These are phyloP conservation scores for Drosophila buzzatii DNA, from an alignment of 2,888 invertebrate species.

Conservation along the genomic window DNA sequence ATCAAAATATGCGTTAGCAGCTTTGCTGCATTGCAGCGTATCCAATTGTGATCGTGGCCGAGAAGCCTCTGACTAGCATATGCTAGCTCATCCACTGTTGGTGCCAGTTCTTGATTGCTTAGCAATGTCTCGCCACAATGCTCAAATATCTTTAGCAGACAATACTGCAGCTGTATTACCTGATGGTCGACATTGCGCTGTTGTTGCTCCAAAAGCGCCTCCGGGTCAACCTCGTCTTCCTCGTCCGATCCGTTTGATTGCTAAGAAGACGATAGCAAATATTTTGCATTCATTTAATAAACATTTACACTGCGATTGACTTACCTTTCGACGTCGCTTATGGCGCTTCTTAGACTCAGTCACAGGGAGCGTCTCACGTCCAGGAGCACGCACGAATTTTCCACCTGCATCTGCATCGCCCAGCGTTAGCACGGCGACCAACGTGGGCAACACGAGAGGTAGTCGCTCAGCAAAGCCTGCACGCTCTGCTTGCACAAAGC, in stretches of 20 bases:
- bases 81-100: slow-evolving; percentile 87
- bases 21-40: slow-evolving; percentile 91
- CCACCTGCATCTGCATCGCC: slow-evolving; percentile 86
- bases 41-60: slow-evolving; percentile 94
- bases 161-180: slow-evolving; percentile 90
- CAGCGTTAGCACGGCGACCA: slow-evolving; percentile 86
- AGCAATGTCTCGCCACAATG: slow-evolving; percentile 88
- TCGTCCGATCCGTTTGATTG: background rate
- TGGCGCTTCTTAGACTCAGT: slow-evolving; percentile 1
- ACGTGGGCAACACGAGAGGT: slow-evolving; percentile 87
- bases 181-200: slow-evolving; percentile 90
- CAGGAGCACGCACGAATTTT: slow-evolving; percentile 87
- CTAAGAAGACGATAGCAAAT: background rate
- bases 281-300: background rate
- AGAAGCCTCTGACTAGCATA: slow-evolving; percentile 90
- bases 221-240: slow-evolving; percentile 53
- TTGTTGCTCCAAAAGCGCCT: slow-evolving; percentile 86
- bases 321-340: slow-evolving; percentile 51
- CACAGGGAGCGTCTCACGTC: slow-evolving; percentile 56
- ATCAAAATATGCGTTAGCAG: slow-evolving; percentile 91
- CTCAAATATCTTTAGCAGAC: slow-evolving; percentile 89
- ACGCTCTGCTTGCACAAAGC: slow-evolving; percentile 92
- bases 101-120: slow-evolving; percentile 66
- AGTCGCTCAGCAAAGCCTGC: slow-evolving; percentile 89
- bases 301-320: background rate